phyloP scores from a whole-genome alignment of 2,888 invertebrate species.

The Chymomyza procnemis region DNA sequence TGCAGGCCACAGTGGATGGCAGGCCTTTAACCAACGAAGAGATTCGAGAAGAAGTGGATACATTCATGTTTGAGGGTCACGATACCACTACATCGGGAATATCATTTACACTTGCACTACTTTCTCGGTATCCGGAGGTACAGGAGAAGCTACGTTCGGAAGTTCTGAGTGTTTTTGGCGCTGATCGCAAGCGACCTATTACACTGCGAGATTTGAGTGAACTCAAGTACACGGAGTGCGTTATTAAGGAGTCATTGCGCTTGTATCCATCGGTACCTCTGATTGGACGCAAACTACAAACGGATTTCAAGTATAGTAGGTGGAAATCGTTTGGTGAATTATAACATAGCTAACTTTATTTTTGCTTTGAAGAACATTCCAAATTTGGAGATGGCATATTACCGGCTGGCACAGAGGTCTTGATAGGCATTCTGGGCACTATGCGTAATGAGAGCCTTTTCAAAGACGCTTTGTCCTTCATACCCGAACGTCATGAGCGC shows the following conservation, averaged over 20 bases:
- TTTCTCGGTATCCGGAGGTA: slow-evolving; percentile 68
- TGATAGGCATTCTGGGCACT: slow-evolving; percentile 51
- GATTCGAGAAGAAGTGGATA: slow-evolving; percentile 85
- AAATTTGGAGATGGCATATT: slow-evolving; percentile 53
- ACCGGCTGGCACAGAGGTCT: slow-evolving; percentile 61
- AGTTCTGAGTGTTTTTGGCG: slow-evolving; percentile 57
- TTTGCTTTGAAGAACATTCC: slow-evolving; percentile 39
- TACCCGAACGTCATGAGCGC: slow-evolving; percentile 62
- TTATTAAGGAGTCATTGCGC: slow-evolving; percentile 83
- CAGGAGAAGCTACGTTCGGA: slow-evolving; percentile 69
- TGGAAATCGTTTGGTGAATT: not conserved
- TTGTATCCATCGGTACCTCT: slow-evolving; percentile 83
- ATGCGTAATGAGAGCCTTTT: slow-evolving; percentile 42
- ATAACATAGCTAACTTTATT: not conserved
- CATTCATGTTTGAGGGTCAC: slow-evolving; percentile 84
- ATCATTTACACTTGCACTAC: slow-evolving; percentile 60
- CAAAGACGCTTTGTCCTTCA: slow-evolving; percentile 53
- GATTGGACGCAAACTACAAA: slow-evolving; percentile 79
- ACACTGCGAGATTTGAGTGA: slow-evolving; percentile 53
- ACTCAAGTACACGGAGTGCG: slow-evolving; percentile 80
- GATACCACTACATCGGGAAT: slow-evolving; percentile 75
- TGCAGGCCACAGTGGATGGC: slow-evolving; percentile 81
- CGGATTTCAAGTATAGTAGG: not conserved
- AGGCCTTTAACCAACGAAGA: slow-evolving; percentile 80
- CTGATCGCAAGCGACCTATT: slow-evolving; percentile 45